Evolutionary conservation across 2,113 vertebrate genomes (phyloP).

Genomic region (Platycercus adscitus): DNA sequence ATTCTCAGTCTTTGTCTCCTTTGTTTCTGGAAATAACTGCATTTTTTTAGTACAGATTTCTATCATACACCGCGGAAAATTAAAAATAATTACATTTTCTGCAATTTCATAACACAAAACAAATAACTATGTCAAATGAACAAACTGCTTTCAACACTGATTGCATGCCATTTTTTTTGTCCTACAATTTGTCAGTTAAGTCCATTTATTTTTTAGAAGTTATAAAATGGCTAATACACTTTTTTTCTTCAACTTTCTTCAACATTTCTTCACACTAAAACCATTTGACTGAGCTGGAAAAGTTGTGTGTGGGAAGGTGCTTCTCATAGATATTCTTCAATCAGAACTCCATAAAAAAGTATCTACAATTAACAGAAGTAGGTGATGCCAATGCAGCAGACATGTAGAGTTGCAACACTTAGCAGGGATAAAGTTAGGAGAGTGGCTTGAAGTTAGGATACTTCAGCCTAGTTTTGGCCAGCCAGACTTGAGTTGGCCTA

Average conservation of each 20-base stretch:
- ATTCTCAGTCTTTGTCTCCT: background rate
- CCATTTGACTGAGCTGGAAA: background rate
- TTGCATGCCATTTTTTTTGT: background rate
- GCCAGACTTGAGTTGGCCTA: background rate
- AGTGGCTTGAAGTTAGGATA: background rate
- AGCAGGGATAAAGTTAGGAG: background rate
- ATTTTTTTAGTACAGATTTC: background rate
- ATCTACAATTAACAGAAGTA: background rate
- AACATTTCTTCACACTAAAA: background rate
- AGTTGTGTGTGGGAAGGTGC: rapidly evolving
- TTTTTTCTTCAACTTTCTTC: background rate
- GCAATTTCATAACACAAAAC: background rate
- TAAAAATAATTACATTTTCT: background rate
- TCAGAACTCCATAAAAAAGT: background rate
- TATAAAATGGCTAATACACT: background rate
- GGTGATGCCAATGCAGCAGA: rapidly evolving
- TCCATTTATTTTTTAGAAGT: background rate
- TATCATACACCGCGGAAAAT: background rate
- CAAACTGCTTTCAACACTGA: background rate
- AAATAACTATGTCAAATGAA: background rate
- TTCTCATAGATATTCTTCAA: background rate
- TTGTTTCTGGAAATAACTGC: background rate
- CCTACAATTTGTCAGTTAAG: background rate
- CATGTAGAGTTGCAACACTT: background rate
- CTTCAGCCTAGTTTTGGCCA: background rate